Conservation (phyloP, 2,797 vertebrate genomes). For the Todus mexicanus region DNA sequence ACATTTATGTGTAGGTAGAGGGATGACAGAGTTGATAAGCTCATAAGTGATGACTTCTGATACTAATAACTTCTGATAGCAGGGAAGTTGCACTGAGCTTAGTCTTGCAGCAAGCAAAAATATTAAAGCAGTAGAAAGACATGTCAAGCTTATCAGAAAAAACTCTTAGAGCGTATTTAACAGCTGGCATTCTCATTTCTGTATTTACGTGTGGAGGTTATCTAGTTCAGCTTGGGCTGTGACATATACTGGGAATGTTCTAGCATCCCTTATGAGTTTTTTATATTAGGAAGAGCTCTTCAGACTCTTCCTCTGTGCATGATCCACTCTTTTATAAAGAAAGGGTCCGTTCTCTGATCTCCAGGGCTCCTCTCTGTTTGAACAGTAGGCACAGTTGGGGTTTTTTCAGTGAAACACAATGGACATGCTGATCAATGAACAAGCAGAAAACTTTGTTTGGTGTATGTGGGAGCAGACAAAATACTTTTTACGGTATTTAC, state of each 20-base stretch:
- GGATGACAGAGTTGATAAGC: constrained; percentile 18
- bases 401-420: background rate
- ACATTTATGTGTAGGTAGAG: background rate
- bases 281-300: background rate
- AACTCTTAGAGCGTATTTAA: background rate
- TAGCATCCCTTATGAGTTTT: background rate
- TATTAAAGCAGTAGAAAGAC: background rate
- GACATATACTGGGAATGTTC: background rate
- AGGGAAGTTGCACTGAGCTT: background rate
- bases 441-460: background rate
- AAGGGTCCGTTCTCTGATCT: background rate
- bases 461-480: background rate
- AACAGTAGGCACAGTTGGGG: background rate
- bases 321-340: background rate
- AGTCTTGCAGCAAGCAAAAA: background rate
- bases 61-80: background rate
- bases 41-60: background rate
- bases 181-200: background rate
- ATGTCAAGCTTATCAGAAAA: background rate
- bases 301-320: background rate
- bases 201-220: background rate
- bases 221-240: background rate
- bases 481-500: constrained; percentile 22
- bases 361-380: background rate
- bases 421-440: background rate